These are phyloP conservation scores for Riparia riparia DNA, from an alignment of 2,113 vertebrate genomes.

Conservation along the genomic window DNA sequence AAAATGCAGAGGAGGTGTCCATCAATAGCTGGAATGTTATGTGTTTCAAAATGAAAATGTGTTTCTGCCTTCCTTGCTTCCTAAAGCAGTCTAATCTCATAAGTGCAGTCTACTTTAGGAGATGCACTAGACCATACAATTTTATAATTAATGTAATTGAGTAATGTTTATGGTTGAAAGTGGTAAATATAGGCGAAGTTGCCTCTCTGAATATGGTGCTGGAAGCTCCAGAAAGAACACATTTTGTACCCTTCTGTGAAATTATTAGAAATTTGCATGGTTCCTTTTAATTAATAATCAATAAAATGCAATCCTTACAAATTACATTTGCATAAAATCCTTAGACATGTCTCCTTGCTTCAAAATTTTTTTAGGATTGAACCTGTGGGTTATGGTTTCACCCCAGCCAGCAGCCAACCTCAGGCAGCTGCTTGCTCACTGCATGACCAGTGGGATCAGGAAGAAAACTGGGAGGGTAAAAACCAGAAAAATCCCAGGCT, in stretches of 20 bases:
- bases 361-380: not conserved
- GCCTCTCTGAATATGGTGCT: not conserved
- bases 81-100: not conserved
- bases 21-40: not conserved
- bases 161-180: not conserved
- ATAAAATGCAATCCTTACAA: not conserved
- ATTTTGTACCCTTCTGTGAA: not conserved
- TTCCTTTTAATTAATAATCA: conserved; percentile 9
- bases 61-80: not conserved
- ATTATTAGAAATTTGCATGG: not conserved
- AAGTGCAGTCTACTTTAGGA: not conserved
- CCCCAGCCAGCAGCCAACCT: not conserved
- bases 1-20: not conserved
- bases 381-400: not conserved
- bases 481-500: not conserved
- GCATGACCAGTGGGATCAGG: not conserved
- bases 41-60: not conserved
- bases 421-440: not conserved
- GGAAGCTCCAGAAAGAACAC: not conserved
- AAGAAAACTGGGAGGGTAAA: not conserved
- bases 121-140: not conserved
- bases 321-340: not conserved
- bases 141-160: not conserved
- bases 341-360: not conserved
- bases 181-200: not conserved